Conservation (phyloP, 2,113 vertebrate genomes). For the Bombycilla garrulus region DNA sequence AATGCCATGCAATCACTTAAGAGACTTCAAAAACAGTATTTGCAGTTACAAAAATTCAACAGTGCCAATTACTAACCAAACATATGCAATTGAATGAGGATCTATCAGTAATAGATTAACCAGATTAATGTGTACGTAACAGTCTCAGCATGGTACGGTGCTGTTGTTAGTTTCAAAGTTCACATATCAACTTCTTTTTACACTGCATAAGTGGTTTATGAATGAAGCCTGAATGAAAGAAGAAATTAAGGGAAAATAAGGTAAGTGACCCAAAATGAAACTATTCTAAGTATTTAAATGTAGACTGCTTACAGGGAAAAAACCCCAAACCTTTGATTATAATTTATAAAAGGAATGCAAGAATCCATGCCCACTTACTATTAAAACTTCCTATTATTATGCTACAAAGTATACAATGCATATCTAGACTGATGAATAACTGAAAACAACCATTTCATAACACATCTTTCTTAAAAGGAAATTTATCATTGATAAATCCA, state of each 20-base stretch:
- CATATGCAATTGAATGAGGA: neutral
- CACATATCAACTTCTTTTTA: neutral
- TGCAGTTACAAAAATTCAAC: neutral
- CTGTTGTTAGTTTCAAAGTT: constrained; percentile 64
- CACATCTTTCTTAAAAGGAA: neutral
- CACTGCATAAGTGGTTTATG: neutral
- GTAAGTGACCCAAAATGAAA: constrained; percentile 19
- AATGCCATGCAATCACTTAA: neutral
- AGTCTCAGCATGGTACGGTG: constrained; percentile 39
- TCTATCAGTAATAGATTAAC: constrained; percentile 76
- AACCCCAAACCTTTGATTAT: neutral
- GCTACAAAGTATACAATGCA: neutral
- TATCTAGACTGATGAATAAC: neutral
- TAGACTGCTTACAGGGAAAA: neutral
- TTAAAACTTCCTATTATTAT: neutral
- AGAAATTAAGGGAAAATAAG: constrained; percentile 26
- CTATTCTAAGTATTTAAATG: neutral
- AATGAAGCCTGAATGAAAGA: neutral
- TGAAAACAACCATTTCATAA: neutral
- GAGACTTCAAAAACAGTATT: neutral
- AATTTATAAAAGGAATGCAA: neutral
- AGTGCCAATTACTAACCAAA: neutral
- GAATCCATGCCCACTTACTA: neutral
- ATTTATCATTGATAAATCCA: neutral
- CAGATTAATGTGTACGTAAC: constrained; percentile 42